A percentile compares a stretch with the other conserved stretches of the same genome.
phyloP scores from a whole-genome alignment of 2,113 vertebrate species.

The Ahaetulla prasina region DNA sequence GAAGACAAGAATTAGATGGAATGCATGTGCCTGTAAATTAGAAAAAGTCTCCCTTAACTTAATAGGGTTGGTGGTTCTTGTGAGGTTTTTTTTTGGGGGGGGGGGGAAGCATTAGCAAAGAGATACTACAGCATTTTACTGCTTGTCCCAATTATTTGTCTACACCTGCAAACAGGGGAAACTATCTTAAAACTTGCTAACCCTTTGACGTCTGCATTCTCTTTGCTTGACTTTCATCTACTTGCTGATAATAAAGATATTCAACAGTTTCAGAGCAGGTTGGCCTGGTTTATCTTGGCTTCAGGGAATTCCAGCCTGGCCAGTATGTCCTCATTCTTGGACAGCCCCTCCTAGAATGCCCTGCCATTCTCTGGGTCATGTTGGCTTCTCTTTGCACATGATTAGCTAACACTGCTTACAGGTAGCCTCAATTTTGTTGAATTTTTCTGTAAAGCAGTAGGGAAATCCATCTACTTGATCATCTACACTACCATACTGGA shows the following conservation, averaged over 20 bases:
- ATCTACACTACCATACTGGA: no score
- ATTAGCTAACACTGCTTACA: no score
- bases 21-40: neutral
- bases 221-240: neutral
- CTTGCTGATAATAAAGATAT: neutral
- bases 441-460: neutral
- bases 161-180: neutral
- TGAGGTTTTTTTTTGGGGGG: no score
- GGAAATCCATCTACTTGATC: neutral
- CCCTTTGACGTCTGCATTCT: neutral
- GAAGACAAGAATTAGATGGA: no score
- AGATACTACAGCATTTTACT: neutral
- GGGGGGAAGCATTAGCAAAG: neutral
- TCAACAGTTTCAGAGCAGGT: neutral
- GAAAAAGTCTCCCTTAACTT: neutral
- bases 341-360: neutral
- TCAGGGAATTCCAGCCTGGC: constrained; percentile 7
- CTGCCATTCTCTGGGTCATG: neutral
- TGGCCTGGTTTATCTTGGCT: neutral
- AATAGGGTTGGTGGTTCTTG: no score
- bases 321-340: constrained; percentile 38
- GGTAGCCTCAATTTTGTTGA: neutral
- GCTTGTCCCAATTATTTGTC: neutral
- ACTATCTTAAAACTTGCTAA: neutral
- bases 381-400: neutral